phyloP scores from a whole-genome alignment of 1,140 invertebrate species.

The Periplaneta americana region DNA sequence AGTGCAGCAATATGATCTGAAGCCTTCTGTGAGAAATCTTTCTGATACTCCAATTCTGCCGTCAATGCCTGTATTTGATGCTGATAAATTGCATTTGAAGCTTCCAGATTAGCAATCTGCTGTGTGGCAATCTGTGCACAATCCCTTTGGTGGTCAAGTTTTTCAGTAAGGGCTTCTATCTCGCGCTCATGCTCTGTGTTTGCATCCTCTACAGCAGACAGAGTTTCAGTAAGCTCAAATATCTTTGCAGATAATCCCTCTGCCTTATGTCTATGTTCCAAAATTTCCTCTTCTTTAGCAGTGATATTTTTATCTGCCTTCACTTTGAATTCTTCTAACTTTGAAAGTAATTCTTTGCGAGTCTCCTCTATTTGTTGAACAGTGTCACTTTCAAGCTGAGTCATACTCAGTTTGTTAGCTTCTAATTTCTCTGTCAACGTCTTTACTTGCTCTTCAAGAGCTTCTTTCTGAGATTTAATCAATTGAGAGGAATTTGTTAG shows the following conservation, averaged over 20 bases:
- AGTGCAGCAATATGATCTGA: background rate
- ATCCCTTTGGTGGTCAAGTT: background rate
- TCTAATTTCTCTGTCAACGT: background rate
- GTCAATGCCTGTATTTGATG: background rate
- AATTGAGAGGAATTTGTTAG: background rate
- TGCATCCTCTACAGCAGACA: background rate
- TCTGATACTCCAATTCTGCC: background rate
- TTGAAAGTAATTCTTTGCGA: background rate
- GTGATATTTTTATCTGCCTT: background rate
- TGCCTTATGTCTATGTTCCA: background rate
- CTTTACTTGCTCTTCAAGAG: background rate
- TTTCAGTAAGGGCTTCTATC: conserved; percentile 3
- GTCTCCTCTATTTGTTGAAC: background rate
- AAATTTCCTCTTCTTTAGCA: background rate
- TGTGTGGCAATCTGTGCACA: background rate
- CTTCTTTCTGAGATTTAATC: background rate
- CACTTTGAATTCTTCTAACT: background rate
- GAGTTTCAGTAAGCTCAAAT: background rate
- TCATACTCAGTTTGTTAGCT: background rate
- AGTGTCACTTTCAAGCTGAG: background rate
- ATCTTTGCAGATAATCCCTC: background rate
- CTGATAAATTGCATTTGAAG: background rate
- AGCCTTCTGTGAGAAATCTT: background rate
- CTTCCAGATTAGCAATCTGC: conserved; percentile 1
- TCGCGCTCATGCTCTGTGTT: background rate